These are phyloP conservation scores for Dryoscopus gambensis DNA, from an alignment of 2,113 vertebrate species.

Conservation along the genomic window DNA sequence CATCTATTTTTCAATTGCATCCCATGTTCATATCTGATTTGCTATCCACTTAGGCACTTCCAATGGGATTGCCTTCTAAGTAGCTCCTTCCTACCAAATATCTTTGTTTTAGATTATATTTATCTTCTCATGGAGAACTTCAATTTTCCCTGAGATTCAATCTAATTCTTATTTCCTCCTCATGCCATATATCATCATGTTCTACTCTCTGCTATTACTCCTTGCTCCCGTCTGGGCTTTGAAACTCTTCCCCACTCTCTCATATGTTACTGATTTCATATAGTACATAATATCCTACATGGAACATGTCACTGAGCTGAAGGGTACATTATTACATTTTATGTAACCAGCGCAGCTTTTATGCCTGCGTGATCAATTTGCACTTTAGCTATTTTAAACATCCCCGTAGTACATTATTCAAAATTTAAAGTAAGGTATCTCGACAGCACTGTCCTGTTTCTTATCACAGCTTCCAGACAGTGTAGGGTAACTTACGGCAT, in stretches of 20 bases:
- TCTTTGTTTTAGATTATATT: background rate
- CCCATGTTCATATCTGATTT: background rate
- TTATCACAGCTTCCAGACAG: slow-evolving; percentile 1
- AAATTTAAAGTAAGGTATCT: slow-evolving; percentile 3
- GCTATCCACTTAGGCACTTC: background rate
- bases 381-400: slow-evolving; percentile 7
- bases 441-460: background rate
- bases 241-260: background rate
- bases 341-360: background rate
- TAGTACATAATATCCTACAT: background rate
- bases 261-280: background rate
- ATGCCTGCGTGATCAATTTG: background rate
- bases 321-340: background rate
- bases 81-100: background rate
- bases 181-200: background rate
- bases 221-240: background rate
- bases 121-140: slow-evolving; percentile 4
- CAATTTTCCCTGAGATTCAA: background rate
- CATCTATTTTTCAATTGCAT: background rate
- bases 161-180: slow-evolving; percentile 24
- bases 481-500: background rate
- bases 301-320: background rate
- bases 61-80: background rate
- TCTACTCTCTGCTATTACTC: background rate
- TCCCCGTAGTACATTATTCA: background rate